Base-by-base conservation (phyloP, 2,888 invertebrate genomes). In the Odontocolon sp. region DNA sequence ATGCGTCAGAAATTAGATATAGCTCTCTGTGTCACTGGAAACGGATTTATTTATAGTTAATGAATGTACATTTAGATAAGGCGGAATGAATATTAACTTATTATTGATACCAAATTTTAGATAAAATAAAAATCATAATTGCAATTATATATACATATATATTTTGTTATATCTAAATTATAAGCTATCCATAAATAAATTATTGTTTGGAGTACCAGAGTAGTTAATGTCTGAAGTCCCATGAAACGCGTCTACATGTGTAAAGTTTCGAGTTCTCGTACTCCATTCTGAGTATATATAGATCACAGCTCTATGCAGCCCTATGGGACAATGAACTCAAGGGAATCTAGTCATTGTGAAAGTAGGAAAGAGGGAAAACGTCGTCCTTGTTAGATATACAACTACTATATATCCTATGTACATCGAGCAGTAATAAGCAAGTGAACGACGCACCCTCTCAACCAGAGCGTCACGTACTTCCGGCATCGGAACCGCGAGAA, bases 381-480 rank as follows among this genome's bases (percentile, higher is more conserved):
- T 23, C 40, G 59, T 40, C 26, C 28, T 59, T 47, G 47, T 21
- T 11, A n/a, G n/a, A 16, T 40, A 5, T 40, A 14, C 26, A 26
- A n/a, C 28, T 0, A 14, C 5, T 21, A 18, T n/a, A 1, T 42
- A 4, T 18, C 6, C 42, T 16, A n/a, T n/a, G 16, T 11, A 45
- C 18, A 18, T 45, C 28, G 61, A 42, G 21, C 18, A 28, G 47
- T 54, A 56, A 33, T 56, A 57, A 69, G 21, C 16, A 38, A 38
- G 26, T 69, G 68, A 69, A 23, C 28, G 57, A 47, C 50, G 33
- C 45, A 68, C 23, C 14, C 26, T n/a, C 3, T 11, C 16, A 45
- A 28, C 38, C 31, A 16, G 40, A 26, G 52, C 28, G 31, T 59
- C 59, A 31, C 56, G 36, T 59, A 31, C 67, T 59, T 69, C 59